A percentile compares a stretch with the other conserved stretches of the same genome.
These are phyloP conservation scores for Tinamus major DNA, from an alignment of 2,797 vertebrate genomes.

Conservation along the genomic window DNA sequence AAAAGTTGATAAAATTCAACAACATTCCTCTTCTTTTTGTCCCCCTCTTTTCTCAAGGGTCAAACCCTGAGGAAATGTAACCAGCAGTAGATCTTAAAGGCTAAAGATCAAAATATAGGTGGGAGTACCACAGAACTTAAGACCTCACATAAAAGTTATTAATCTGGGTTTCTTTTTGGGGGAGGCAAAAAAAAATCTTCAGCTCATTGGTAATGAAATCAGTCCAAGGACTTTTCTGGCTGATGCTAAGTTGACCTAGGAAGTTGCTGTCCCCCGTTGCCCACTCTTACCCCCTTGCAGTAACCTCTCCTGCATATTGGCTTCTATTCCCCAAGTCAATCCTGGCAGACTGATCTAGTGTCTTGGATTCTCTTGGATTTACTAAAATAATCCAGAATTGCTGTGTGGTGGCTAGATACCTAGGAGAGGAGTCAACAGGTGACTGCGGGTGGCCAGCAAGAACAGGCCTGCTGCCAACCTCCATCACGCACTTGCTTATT, in stretches of 20 bases:
- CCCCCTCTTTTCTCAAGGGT: rapidly evolving
- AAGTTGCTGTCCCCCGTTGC: rapidly evolving
- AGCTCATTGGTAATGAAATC: neutral
- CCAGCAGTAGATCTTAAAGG: rapidly evolving
- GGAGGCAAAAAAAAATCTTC: neutral
- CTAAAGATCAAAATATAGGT: neutral
- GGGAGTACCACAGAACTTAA: neutral
- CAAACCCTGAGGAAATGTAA: rapidly evolving
- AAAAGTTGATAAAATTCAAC: neutral
- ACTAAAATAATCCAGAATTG: neutral
- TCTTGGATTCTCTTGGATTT: neutral
- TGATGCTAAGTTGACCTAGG: neutral
- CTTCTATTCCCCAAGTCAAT: neutral
- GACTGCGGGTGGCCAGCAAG: rapidly evolving
- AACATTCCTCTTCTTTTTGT: neutral
- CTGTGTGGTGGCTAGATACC: rapidly evolving
- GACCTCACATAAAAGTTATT: neutral
- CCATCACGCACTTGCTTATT: neutral
- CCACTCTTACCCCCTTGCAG: neutral
- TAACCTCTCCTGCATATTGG: neutral
- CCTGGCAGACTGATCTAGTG: neutral
- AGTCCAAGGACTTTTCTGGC: neutral
- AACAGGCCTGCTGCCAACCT: neutral
- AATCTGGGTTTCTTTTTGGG: neutral
- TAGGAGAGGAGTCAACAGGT: neutral